Evolutionary conservation across 2,113 vertebrate genomes (phyloP).

Genomic region (Morone chrysops): DNA sequence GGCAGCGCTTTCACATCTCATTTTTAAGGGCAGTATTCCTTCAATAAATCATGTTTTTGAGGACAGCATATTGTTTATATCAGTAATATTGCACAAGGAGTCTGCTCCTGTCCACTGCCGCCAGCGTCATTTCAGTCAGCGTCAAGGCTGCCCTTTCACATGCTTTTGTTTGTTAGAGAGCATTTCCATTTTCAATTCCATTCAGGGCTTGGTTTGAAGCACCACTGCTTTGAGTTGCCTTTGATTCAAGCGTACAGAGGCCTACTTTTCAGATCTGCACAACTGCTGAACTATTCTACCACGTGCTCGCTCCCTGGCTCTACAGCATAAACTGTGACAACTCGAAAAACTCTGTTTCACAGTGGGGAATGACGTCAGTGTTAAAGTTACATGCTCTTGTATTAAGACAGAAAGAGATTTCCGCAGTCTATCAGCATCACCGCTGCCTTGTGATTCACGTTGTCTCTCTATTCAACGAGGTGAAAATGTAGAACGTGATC

Average conservation of each 20-base stretch:
- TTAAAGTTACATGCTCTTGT: not conserved
- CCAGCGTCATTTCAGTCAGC: conserved; percentile 7
- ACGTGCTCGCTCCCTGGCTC: not conserved
- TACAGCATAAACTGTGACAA: not conserved
- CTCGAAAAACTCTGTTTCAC: not conserved
- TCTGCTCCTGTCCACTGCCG: not conserved
- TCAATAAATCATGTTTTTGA: not conserved
- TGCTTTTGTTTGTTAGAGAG: not conserved
- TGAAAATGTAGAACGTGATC: conserved; percentile 59
- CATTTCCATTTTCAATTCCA: not conserved
- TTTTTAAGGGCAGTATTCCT: not conserved
- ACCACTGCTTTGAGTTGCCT: not conserved
- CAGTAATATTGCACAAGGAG: not conserved
- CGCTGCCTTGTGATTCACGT: conserved; percentile 25
- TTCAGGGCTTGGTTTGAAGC: conserved; percentile 13
- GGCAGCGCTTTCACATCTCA: not conserved
- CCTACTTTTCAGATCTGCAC: conserved; percentile 4
- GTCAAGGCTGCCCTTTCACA: conserved; percentile 47
- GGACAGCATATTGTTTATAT: not conserved
- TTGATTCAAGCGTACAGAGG: not conserved
- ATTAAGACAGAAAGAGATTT: conserved; percentile 1
- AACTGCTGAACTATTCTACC: not conserved
- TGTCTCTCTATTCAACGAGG: conserved; percentile 27
- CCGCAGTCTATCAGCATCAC: not conserved
- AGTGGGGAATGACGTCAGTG: conserved; percentile 13